Evolutionary conservation across 53 echinoderm and acorn worm genomes (phyloP).

Genomic region (Patiria pectinifera): DNA sequence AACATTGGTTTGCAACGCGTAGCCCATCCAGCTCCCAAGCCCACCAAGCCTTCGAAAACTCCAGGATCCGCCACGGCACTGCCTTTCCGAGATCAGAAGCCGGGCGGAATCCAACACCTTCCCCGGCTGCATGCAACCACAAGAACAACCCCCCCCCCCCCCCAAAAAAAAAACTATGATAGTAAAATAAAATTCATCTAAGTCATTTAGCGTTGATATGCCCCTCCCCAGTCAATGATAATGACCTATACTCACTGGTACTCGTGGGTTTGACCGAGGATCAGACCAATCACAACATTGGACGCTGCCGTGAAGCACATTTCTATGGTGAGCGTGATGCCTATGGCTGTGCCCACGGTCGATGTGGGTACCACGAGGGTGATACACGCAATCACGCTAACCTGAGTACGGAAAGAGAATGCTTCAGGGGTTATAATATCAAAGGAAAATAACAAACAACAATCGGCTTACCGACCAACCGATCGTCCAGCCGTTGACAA

Average conservation of each 20-base stretch:
- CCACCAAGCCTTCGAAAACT: too few species aligned
- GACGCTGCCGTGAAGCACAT: constrained; percentile 15
- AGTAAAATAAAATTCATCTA: too few species aligned
- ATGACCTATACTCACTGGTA: not conserved
- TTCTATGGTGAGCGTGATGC: not conserved
- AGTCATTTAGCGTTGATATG: not conserved
- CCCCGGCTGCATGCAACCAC: too few species aligned
- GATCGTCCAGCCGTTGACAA: too few species aligned
- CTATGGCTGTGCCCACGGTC: constrained; percentile 12
- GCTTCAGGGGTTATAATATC: not conserved
- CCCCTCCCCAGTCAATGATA: not conserved
- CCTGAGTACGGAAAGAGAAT: not conserved
- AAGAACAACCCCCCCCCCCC: too few species aligned
- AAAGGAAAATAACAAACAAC: not conserved
- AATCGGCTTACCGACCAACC: not conserved
- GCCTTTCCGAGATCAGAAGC: too few species aligned
- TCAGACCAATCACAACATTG: constrained; percentile 13
- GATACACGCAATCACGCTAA: constrained; percentile 29
- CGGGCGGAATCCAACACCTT: too few species aligned
- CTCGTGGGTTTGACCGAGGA: constrained; percentile 11
- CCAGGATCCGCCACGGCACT: too few species aligned
- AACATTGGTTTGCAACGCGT: too few species aligned
- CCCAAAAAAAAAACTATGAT: too few species aligned
- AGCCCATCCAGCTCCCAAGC: too few species aligned
- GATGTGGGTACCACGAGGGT: not conserved